Evolutionary conservation across 2,888 invertebrate species (phyloP), one percentile per base, ranked within the genome.

Genomic region (Lasioglossum villosulum): DNA sequence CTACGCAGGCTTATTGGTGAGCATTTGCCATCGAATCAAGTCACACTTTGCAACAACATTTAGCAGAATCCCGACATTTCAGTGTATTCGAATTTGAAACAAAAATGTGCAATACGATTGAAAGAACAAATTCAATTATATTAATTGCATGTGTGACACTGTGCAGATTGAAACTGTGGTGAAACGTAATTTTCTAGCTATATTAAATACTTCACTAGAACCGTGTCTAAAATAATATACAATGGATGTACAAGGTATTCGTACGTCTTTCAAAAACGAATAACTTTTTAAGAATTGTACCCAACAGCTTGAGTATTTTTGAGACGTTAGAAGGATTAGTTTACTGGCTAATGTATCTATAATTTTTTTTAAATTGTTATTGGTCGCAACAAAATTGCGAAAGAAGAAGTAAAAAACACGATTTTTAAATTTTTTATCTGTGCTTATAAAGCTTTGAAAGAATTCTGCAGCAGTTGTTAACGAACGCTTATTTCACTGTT

Each of bases 1-100:
- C 78, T 68, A 63, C 74, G 52, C 42, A 34, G 63, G 71, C 74
- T 84, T 78, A 84, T 82, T 75, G 70, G 70, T 23, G 23, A 48
- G 30, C 12, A 56, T 30, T 63, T 27, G 39, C 39, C 72, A 66
- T 14, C 45, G 76, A 14, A 34, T 45, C 83, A 19, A n/a, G 14
- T 68, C 27, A n/a, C 6, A 37, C 48, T 68, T 68, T 14, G 45
- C 16, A 19, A 27, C 37, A 45, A 23, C n/a, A 0, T 48, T 45
- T 12, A 12, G 19, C 16, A 14, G 19, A 66, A 66, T 5, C 14
- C 0, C 3, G 39, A 70, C 14, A 4, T 63, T 63, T 63, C 27
- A n/a, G 52, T n/a, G n/a, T 52, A n/a, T n/a, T n/a, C 10, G n/a
- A 56, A n/a, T n/a, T 10, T n/a, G 56, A 56, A 56, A n/a, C n/a